These are phyloP conservation scores for Platygyra sinensis DNA, from an alignment of 64 coral and sea anemone species.

Conservation along the genomic window DNA sequence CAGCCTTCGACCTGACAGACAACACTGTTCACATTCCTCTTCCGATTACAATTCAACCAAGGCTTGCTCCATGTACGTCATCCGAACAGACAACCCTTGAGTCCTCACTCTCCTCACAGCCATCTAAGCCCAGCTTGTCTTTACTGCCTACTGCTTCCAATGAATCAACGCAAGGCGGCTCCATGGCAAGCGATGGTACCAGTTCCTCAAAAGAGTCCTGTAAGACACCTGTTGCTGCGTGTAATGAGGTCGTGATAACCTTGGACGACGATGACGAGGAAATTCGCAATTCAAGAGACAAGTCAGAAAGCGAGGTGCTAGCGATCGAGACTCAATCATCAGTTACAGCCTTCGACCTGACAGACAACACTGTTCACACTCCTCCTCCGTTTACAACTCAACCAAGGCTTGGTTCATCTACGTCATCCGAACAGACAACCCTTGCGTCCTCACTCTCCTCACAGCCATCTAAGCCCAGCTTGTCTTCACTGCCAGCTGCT, in stretches of 20 bases:
- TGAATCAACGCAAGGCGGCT: neutral
- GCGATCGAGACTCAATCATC: neutral
- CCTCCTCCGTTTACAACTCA: neutral
- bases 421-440: neutral
- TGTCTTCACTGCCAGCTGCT: neutral
- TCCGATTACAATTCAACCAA: neutral
- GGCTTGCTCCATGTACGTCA: neutral
- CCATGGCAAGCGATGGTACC: neutral
- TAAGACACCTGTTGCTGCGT: neutral
- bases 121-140: neutral
- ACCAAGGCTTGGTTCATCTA: neutral
- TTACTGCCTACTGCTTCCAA: neutral
- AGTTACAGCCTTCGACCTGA: neutral
- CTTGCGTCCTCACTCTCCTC: neutral
- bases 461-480: neutral
- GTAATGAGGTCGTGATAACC: neutral
- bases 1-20: neutral
- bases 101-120: neutral
- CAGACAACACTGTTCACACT: neutral
- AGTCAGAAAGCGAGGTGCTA: too few relatives aligned
- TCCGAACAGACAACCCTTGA: neutral
- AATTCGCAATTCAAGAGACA: too few relatives aligned
- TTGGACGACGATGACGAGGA: neutral
- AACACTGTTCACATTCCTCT: neutral
- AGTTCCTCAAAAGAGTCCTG: slow-evolving; percentile 10